phyloP scores from a whole-genome alignment of 53 echinoderm and acorn worm species.

The Luidia sarsii region DNA sequence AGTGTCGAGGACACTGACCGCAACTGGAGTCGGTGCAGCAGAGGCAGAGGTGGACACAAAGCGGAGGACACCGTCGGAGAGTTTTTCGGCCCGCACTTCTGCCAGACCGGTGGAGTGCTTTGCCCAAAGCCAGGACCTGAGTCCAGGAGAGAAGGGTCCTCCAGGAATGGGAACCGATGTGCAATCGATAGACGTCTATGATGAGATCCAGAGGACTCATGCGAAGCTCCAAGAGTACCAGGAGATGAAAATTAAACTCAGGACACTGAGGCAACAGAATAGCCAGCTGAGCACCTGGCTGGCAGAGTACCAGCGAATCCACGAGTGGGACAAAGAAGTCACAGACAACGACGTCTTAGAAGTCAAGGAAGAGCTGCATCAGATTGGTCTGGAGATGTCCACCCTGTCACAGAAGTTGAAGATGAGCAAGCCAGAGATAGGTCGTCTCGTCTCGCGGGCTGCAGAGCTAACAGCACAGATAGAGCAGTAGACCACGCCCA shows the following conservation, averaged over 20 bases:
- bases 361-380: conserved; percentile 50
- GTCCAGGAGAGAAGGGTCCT: too few relatives aligned
- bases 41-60: too few relatives aligned
- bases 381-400: conserved; percentile 41
- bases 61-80: too few relatives aligned
- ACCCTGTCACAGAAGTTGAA: conserved; percentile 16
- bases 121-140: too few relatives aligned
- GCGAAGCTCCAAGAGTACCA: conserved; percentile 57
- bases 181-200: conserved; percentile 20
- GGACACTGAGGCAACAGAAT: conserved; percentile 52
- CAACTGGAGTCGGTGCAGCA: too few relatives aligned
- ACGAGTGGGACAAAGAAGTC: neutral
- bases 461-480: conserved; percentile 6
- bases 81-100: too few relatives aligned
- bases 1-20: too few relatives aligned
- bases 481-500: neutral
- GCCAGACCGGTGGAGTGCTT: too few relatives aligned
- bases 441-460: conserved; percentile 13
- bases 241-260: conserved; percentile 41
- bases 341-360: conserved; percentile 37
- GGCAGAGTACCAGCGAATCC: conserved; percentile 41
- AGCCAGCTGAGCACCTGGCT: conserved; percentile 55
- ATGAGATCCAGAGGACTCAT: conserved; percentile 51
- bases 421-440: conserved; percentile 9
- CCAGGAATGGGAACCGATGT: neutral